Percentiles rank a stretch among this genome's conserved stretches.
These are phyloP conservation scores for Stylophora pistillata DNA, from an alignment of 64 coral and sea anemone species.

Conservation along the genomic window DNA sequence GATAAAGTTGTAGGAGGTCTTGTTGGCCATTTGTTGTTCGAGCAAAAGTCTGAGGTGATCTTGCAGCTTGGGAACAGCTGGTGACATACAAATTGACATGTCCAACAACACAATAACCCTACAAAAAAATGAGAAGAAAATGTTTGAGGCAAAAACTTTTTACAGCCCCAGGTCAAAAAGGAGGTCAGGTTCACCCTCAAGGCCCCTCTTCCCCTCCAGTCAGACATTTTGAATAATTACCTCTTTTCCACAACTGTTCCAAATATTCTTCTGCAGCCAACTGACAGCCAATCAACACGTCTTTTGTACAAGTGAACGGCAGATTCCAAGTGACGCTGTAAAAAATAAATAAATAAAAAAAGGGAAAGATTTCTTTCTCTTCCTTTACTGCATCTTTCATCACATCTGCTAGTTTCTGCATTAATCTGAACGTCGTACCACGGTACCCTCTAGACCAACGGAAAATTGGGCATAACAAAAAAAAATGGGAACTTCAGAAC, in stretches of 20 bases:
- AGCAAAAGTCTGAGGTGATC: slow-evolving; percentile 78
- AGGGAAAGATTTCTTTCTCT: not conserved
- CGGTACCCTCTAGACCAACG: too few relatives aligned
- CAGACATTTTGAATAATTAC: slow-evolving; percentile 6
- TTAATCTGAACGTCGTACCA: too few relatives aligned
- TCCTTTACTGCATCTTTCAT: too few relatives aligned
- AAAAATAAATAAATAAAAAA: not conserved
- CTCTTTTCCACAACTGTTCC: slow-evolving; percentile 95
- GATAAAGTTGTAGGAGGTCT: slow-evolving; percentile 95
- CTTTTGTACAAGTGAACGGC: slow-evolving; percentile 93
- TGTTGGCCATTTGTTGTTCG: slow-evolving; percentile 99
- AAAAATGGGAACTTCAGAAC: not conserved
- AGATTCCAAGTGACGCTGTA: slow-evolving; percentile 84
- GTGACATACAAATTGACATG: slow-evolving; percentile 94
- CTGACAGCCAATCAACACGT: slow-evolving; percentile 86
- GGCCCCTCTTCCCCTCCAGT: too few relatives aligned
- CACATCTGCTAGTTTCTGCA: too few relatives aligned
- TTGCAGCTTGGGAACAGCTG: slow-evolving; percentile 59
- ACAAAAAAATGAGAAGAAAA: not conserved
- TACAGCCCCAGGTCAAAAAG: too few relatives aligned
- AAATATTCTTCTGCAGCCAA: slow-evolving; percentile 82
- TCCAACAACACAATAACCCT: slow-evolving; percentile 92
- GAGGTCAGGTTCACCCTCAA: too few relatives aligned
- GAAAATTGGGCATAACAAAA: not conserved
- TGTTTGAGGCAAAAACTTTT: too few relatives aligned